phyloP scores from a whole-genome alignment of 2,888 invertebrate genomes.

The Cryptosula pallasiana region DNA sequence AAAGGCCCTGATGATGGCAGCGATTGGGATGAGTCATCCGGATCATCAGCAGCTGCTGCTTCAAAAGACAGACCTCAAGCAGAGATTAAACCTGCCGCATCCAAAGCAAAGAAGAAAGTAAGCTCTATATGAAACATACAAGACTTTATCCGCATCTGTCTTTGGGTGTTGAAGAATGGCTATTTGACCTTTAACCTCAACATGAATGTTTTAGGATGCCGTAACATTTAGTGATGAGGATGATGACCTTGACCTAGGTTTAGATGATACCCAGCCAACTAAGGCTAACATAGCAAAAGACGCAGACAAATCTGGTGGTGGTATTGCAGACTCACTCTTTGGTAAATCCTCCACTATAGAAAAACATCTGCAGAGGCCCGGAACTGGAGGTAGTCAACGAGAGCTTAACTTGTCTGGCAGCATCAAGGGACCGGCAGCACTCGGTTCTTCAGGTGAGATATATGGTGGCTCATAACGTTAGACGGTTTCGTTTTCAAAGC shows the following conservation, averaged over 20 bases:
- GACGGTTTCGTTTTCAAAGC: no score
- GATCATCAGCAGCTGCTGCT: background rate
- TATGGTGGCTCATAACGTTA: no score
- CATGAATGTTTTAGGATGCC: background rate
- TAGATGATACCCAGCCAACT: background rate
- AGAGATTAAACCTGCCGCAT: background rate
- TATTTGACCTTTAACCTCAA: no score
- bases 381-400: constrained; percentile 33
- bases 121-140: no score
- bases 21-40: constrained; percentile 14
- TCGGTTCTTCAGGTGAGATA: background rate
- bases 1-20: background rate
- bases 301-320: background rate
- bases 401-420: constrained; percentile 32
- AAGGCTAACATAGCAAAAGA: background rate
- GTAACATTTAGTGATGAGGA: constrained; percentile 22
- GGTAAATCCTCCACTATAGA: constrained; percentile 34
- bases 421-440: no score
- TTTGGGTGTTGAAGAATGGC: no score
- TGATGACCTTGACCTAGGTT: constrained; percentile 14
- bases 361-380: constrained; percentile 34
- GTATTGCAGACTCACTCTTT: constrained; percentile 40
- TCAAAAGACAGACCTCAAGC: background rate
- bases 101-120: constrained; percentile 11
- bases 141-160: no score